Evolutionary conservation across 2,113 vertebrate genomes (phyloP), one percentile per base, ranked within the genome.

Genomic region (Tretioscincus oriximinensis): DNA sequence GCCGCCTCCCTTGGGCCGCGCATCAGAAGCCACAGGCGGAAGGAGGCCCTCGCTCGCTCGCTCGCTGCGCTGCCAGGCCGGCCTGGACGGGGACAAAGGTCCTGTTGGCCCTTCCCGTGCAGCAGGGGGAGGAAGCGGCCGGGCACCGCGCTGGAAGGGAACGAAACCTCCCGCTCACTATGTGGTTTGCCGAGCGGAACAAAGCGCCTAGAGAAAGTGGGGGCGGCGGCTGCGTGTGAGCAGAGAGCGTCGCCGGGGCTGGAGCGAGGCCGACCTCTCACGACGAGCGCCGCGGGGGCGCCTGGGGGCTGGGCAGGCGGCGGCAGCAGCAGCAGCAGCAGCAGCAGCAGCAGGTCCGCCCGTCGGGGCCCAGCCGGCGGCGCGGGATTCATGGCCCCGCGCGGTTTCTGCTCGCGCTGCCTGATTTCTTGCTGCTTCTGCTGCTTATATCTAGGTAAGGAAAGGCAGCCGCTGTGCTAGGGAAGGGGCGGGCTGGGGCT

Each of bases 141-240:
- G 16, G n/a, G n/a, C n/a, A n/a, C n/a, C n/a, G n/a, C 29, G 16
- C 28, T 4, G 54, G 8, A 12, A 4, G 1, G 54, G 22, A 0
- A 26, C 9, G 80, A 47, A 26, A 45, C 28, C 35, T 41, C 35
- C 5, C 35, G 45, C 31, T 1, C 51, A 29, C 7, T 9, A 10
- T 20, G 21, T 7, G 24, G 47, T 16, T 5, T 35, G 29, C 31
- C 7, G 29, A 49, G 1, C 14, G 14, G 2, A 18, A 7, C 1
- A 2, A 4, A 26, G 22, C 60, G 60, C 16, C 22, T 26, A 6
- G 63, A 10, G 20, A 2, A 22, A 20, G n/a, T 21, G 9, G n/a
- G n/a, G n/a, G 1, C 3, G 11, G 47, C 1, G 20, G 65, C 31
- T 65, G 2, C 3, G 11, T 11, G 28, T 2, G 73, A 41, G 35